A percentile compares a stretch with the other conserved stretches of the same genome.
These are phyloP conservation scores for Coendou prehensilis DNA, from an alignment of 2,797 vertebrate species.

Conservation along the genomic window DNA sequence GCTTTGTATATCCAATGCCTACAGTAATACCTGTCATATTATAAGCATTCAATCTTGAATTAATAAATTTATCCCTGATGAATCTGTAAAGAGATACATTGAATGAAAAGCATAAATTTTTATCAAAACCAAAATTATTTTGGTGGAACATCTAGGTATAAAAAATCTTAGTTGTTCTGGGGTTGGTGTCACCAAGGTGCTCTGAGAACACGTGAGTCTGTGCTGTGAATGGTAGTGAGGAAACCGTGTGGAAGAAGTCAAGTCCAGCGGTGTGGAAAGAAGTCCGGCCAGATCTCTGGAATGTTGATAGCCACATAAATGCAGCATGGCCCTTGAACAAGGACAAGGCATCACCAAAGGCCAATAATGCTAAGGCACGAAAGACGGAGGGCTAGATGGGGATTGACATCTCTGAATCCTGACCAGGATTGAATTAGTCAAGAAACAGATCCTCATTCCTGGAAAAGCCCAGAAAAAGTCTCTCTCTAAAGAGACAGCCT, in stretches of 20 bases:
- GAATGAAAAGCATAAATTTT: not conserved
- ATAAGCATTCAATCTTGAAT: not conserved
- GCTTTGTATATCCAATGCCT: not conserved
- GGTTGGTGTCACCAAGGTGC: not conserved
- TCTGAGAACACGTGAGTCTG: not conserved
- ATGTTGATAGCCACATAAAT: not conserved
- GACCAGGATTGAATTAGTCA: not conserved
- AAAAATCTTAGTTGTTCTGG: not conserved
- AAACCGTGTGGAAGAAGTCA: not conserved
- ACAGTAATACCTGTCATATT: not conserved
- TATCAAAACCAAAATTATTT: constrained; percentile 26
- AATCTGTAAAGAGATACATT: constrained; percentile 10
- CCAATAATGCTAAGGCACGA: not conserved
- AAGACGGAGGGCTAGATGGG: not conserved
- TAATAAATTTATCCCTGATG: not conserved
- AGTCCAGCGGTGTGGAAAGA: not conserved
- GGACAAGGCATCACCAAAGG: not conserved
- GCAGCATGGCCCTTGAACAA: not conserved
- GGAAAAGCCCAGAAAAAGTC: not conserved
- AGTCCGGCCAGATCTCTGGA: not conserved
- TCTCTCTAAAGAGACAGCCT: not conserved
- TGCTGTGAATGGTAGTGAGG: not conserved
- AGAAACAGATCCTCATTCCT: not conserved
- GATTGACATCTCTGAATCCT: not conserved
- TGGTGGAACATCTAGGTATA: not conserved